Conservation (phyloP, 2,888 invertebrate species). For the Polymixis lichenea region DNA sequence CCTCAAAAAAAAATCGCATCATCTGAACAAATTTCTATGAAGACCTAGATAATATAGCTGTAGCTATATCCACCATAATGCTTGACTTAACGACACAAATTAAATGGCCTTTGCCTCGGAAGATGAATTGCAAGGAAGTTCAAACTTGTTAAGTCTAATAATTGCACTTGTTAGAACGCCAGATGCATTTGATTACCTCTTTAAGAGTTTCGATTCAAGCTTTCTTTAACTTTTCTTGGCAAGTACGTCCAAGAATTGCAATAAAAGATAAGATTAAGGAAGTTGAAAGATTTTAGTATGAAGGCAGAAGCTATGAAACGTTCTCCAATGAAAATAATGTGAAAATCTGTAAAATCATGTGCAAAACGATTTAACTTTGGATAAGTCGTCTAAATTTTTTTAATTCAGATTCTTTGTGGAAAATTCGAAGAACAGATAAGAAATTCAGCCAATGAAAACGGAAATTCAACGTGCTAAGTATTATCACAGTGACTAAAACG, state of each 20-base stretch:
- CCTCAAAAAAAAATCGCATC: too few relatives aligned
- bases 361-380: neutral
- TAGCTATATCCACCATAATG: neutral
- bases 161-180: conserved; percentile 55
- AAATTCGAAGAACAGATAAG: neutral
- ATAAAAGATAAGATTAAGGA: conserved; percentile 7
- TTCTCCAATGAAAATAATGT: conserved; percentile 7
- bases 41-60: neutral
- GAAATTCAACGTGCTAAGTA: neutral
- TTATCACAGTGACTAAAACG: neutral
- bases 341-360: neutral
- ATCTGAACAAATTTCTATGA: neutral
- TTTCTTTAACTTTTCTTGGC: conserved; percentile 31
- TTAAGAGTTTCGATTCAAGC: conserved; percentile 51
- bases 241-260: neutral
- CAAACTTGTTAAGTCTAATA: conserved; percentile 46
- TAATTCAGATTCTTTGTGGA: neutral
- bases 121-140: conserved; percentile 43
- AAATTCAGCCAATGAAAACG: neutral
- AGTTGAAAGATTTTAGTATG: conserved; percentile 1
- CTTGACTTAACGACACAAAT: conserved; percentile 30
- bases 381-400: neutral
- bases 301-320: neutral
- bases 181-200: conserved; percentile 60
- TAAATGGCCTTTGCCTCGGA: neutral